Evolutionary conservation across 2,797 vertebrate species (phyloP).

Genomic region (Bovichtus variegatus): DNA sequence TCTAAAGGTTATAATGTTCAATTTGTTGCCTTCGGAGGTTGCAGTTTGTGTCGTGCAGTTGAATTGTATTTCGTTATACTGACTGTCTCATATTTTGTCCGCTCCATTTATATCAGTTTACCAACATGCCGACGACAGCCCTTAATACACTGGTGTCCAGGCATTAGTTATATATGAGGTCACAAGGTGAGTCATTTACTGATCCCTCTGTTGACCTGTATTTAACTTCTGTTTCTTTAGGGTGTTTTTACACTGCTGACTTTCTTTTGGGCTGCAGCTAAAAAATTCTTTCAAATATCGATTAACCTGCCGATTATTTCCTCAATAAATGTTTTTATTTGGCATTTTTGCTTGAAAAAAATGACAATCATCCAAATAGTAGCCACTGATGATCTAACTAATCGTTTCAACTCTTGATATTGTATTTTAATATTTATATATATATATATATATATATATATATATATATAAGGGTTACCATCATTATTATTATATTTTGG

Average conservation of each 20-base stretch:
- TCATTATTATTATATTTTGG: slow-evolving; percentile 15
- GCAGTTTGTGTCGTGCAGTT: background rate
- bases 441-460: background rate
- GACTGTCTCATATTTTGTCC: background rate
- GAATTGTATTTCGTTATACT: background rate
- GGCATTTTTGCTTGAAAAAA: background rate
- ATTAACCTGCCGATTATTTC: background rate
- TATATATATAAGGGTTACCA: background rate
- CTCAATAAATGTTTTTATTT: background rate
- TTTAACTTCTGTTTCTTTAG: background rate
- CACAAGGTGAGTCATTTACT: background rate
- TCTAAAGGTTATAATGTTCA: background rate
- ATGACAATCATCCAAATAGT: background rate
- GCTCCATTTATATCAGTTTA: background rate
- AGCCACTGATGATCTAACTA: background rate
- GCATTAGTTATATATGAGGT: background rate
- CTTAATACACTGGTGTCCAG: background rate
- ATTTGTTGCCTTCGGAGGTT: too few species aligned
- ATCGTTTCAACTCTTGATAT: background rate
- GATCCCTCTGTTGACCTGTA: background rate
- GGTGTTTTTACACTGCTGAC: background rate
- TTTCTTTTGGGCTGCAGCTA: background rate
- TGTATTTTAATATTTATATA: background rate
- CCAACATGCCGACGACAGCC: background rate
- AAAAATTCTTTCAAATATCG: background rate